phyloP scores from a whole-genome alignment of 2,888 invertebrate species.

The Nemotelus nigrinus region DNA sequence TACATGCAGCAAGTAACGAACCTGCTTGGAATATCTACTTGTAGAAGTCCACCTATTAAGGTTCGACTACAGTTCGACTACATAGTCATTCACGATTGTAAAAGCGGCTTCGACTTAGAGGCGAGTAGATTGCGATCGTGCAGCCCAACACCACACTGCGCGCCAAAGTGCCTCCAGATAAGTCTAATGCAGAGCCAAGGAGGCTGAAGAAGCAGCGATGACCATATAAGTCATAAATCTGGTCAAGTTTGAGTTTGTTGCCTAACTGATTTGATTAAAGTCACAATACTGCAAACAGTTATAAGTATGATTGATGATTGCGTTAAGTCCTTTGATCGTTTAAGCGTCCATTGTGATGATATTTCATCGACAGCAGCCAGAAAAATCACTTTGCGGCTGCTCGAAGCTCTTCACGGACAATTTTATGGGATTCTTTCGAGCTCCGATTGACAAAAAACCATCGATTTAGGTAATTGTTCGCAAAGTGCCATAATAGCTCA shows the following conservation, averaged over 20 bases:
- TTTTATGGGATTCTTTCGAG: not conserved
- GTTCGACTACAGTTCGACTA: not conserved
- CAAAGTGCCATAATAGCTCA: constrained; percentile 1
- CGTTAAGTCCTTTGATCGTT: constrained; percentile 1
- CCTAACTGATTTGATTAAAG: not conserved
- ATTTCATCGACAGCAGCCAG: too few relatives aligned
- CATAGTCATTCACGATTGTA: not conserved
- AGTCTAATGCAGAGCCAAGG: not conserved
- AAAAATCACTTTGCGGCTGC: not conserved
- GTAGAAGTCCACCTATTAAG: constrained; percentile 12
- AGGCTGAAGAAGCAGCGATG: constrained; percentile 1
- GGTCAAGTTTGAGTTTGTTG: constrained; percentile 26
- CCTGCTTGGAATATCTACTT: not conserved
- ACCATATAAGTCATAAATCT: not conserved
- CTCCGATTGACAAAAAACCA: not conserved
- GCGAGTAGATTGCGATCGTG: constrained; percentile 5
- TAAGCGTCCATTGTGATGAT: not conserved
- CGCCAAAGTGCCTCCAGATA: not conserved
- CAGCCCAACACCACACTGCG: not conserved
- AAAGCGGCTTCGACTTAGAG: not conserved
- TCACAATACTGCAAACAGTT: not conserved
- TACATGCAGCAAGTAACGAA: constrained; percentile 6
- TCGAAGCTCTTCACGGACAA: not conserved
- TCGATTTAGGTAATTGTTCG: too few relatives aligned
- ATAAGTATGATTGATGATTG: constrained; percentile 18